Evolutionary conservation across 2,113 vertebrate genomes (phyloP).

Genomic region (Mellivora capensis): DNA sequence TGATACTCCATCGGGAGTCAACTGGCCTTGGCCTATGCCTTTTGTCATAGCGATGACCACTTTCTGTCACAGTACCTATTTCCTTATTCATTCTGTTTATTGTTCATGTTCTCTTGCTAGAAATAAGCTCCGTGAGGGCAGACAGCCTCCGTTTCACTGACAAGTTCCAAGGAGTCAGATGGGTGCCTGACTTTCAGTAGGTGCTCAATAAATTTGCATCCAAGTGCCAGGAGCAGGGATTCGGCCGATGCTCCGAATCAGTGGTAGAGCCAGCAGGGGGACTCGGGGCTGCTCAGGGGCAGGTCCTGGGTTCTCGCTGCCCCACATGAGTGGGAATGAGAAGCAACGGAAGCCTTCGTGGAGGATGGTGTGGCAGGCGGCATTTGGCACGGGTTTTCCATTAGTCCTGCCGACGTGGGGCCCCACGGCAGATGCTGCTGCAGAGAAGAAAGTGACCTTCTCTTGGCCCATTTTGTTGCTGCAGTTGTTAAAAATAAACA

Average conservation of each 20-base stretch:
- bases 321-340: not conserved
- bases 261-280: not conserved
- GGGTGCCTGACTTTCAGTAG: not conserved
- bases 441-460: not conserved
- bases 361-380: accelerated
- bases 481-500: not conserved
- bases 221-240: not conserved
- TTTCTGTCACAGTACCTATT: not conserved
- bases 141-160: not conserved
- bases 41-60: not conserved
- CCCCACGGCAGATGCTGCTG: not conserved
- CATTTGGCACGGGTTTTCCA: not conserved
- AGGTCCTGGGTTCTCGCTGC: not conserved
- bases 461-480: not conserved
- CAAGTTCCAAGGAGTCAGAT: not conserved
- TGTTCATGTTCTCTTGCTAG: not conserved
- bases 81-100: not conserved
- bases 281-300: not conserved
- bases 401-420: accelerated
- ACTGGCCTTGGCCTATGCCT: not conserved
- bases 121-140: not conserved
- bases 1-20: not conserved
- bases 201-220: not conserved
- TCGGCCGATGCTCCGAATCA: not conserved
- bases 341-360: not conserved